These are phyloP conservation scores for Elmis aenea DNA, from an alignment of 2,888 invertebrate species.

Conservation along the genomic window DNA sequence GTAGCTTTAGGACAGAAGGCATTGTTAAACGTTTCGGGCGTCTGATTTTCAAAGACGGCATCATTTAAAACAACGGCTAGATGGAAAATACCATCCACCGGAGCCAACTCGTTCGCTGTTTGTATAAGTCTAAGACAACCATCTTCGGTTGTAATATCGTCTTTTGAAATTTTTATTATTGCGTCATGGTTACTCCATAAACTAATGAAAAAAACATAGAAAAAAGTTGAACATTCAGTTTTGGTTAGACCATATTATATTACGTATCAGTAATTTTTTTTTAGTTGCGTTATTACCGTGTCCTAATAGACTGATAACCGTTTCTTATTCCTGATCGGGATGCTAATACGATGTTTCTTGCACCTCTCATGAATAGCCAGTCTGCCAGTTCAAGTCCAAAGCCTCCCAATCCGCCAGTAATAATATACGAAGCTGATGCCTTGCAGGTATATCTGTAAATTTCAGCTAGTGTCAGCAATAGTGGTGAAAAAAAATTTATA, in stretches of 20 bases:
- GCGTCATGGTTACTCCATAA: slow-evolving; percentile 70
- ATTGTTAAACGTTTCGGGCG: slow-evolving; percentile 59
- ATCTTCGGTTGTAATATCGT: slow-evolving; percentile 63
- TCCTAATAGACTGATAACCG: slow-evolving; percentile 74
- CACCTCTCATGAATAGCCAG: slow-evolving; percentile 81
- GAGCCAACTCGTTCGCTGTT: too few species aligned
- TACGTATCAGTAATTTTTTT: too few species aligned
- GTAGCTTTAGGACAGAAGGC: slow-evolving; percentile 73
- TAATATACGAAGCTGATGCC: slow-evolving; percentile 69
- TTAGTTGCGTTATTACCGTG: slow-evolving; percentile 53
- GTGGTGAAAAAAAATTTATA: too few species aligned
- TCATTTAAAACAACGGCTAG: slow-evolving; percentile 76
- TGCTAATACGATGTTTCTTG: slow-evolving; percentile 69
- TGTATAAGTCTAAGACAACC: slow-evolving; percentile 68
- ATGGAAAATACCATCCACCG: too few species aligned
- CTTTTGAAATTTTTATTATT: slow-evolving; percentile 61
- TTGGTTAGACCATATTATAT: too few species aligned
- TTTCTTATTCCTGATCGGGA: slow-evolving; percentile 74
- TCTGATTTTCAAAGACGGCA: slow-evolving; percentile 73
- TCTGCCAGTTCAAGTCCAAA: slow-evolving; percentile 86
- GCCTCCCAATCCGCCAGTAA: slow-evolving; percentile 82
- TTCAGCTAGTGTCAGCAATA: too few species aligned
- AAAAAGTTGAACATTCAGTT: too few species aligned
- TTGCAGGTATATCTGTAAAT: too few species aligned
- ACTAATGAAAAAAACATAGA: slow-evolving; percentile 38